Conservation (phyloP, 2,113 vertebrate genomes). For the Hypomesus transpacificus region DNA sequence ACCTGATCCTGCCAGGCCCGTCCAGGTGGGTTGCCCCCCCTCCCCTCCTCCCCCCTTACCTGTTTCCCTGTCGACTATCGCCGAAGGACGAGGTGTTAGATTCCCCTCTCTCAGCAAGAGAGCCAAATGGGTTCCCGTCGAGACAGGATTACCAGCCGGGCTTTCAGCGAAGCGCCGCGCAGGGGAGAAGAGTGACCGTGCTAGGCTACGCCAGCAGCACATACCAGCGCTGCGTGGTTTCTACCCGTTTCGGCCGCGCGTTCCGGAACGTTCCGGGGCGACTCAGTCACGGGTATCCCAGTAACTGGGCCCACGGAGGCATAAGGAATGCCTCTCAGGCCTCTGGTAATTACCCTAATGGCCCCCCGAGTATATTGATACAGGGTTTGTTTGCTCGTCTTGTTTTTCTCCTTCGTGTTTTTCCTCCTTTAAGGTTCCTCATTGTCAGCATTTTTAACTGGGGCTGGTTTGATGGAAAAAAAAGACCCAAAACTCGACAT, state of each 20-base stretch:
- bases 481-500: too few relatives aligned
- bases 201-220: slow-evolving; percentile 32
- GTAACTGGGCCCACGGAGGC: slow-evolving; percentile 45
- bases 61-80: neutral
- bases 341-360: slow-evolving; percentile 55
- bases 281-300: slow-evolving; percentile 40
- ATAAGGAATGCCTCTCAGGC: slow-evolving; percentile 22
- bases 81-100: slow-evolving; percentile 10
- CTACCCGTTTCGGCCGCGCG: slow-evolving; percentile 16
- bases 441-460: too few relatives aligned
- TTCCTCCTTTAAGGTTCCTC: too few relatives aligned
- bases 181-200: slow-evolving; percentile 20
- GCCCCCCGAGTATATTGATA: slow-evolving; percentile 52
- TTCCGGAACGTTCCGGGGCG: slow-evolving; percentile 12
- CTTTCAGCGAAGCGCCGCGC: slow-evolving; percentile 3
- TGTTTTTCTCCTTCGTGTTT: slow-evolving; percentile 58
- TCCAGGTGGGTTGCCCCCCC: slow-evolving; percentile 24
- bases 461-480: too few relatives aligned
- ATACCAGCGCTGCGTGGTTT: slow-evolving; percentile 28
- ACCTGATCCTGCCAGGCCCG: slow-evolving; percentile 9
- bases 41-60: neutral
- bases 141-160: slow-evolving; percentile 30
- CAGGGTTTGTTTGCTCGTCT: slow-evolving; percentile 58
- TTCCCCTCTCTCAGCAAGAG: slow-evolving; percentile 14
- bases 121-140: slow-evolving; percentile 21